A percentile compares a stretch with the other conserved stretches of the same genome.
Evolutionary conservation across 2,888 invertebrate species (phyloP).

Genomic region (Eupithecia exiguata): DNA sequence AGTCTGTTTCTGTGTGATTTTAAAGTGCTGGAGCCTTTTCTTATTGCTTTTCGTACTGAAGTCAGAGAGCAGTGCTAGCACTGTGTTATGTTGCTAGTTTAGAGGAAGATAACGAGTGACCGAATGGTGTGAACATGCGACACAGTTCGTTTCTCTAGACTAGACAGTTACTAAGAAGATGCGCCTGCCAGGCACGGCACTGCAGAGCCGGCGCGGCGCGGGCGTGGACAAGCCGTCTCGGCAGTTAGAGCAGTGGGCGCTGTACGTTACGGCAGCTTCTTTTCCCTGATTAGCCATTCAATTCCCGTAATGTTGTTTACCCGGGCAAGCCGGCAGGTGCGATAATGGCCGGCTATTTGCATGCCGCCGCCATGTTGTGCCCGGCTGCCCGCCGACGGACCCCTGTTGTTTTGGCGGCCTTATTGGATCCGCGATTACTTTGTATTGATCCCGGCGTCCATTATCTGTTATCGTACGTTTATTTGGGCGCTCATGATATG

Average conservation of each 20-base stretch:
- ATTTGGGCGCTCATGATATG: not conserved
- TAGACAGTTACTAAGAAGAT: not conserved
- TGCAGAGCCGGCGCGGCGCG: not conserved
- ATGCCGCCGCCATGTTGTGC: slow-evolving; percentile 84
- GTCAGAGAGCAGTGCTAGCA: not conserved
- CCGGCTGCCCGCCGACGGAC: slow-evolving; percentile 71
- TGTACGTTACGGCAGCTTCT: no score
- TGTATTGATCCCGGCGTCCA: slow-evolving; percentile 82
- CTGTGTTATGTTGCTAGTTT: not conserved
- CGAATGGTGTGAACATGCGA: not conserved
- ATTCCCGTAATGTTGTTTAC: slow-evolving; percentile 84
- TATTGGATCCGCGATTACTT: slow-evolving; percentile 84
- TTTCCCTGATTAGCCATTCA: slow-evolving; percentile 84
- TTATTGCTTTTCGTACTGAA: not conserved
- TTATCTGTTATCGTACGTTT: slow-evolving; percentile 70
- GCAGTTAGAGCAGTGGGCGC: slow-evolving; percentile 47
- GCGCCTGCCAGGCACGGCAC: not conserved
- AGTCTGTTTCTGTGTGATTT: not conserved
- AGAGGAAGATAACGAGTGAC: not conserved
- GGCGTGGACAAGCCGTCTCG: not conserved
- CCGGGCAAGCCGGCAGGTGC: slow-evolving; percentile 82
- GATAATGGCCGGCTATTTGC: slow-evolving; percentile 84
- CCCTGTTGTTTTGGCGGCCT: slow-evolving; percentile 81
- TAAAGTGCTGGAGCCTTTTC: not conserved
- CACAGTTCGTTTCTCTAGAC: not conserved